Evolutionary conservation across 2,113 vertebrate species (phyloP).

Genomic region (Oryzias celebensis): DNA sequence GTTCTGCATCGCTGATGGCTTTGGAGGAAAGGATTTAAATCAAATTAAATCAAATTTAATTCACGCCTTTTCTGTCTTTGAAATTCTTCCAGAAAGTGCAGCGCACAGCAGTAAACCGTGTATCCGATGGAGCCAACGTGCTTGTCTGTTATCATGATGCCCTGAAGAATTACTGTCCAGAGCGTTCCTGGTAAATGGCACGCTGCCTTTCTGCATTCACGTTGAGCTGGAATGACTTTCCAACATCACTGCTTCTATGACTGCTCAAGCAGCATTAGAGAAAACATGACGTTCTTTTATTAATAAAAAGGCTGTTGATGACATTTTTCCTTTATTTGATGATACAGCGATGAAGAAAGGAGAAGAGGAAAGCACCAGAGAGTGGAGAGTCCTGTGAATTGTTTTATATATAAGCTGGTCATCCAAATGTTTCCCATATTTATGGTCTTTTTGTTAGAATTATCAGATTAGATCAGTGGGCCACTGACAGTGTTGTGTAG

Average conservation of each 20-base stretch:
- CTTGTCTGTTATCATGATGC: slow-evolving; percentile 40
- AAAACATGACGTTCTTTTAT: slow-evolving; percentile 35
- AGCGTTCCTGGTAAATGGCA: slow-evolving; percentile 56
- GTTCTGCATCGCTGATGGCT: no score
- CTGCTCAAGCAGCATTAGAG: slow-evolving; percentile 58
- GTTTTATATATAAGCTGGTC: neutral
- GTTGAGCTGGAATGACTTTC: slow-evolving; percentile 64
- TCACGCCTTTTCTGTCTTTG: slow-evolving; percentile 31
- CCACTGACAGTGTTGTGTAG: slow-evolving; percentile 12
- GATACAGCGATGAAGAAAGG: neutral
- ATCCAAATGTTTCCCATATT: neutral
- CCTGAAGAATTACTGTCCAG: slow-evolving; percentile 55
- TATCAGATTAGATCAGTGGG: slow-evolving; percentile 17
- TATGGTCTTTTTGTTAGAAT: neutral
- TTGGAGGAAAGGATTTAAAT: no score
- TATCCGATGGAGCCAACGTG: slow-evolving; percentile 11
- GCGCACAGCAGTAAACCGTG: slow-evolving; percentile 18
- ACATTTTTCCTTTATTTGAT: slow-evolving; percentile 27
- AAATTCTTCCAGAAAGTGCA: slow-evolving; percentile 27
- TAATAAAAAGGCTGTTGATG: slow-evolving; percentile 26
- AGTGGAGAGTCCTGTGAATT: neutral
- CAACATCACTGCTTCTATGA: slow-evolving; percentile 52
- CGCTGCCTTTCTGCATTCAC: slow-evolving; percentile 63
- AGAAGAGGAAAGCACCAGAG: neutral
- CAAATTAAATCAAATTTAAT: neutral